A percentile compares a stretch with the other conserved stretches of the same genome.
Conservation (phyloP, 2,113 vertebrate genomes). For the Atractosteus spatula region DNA sequence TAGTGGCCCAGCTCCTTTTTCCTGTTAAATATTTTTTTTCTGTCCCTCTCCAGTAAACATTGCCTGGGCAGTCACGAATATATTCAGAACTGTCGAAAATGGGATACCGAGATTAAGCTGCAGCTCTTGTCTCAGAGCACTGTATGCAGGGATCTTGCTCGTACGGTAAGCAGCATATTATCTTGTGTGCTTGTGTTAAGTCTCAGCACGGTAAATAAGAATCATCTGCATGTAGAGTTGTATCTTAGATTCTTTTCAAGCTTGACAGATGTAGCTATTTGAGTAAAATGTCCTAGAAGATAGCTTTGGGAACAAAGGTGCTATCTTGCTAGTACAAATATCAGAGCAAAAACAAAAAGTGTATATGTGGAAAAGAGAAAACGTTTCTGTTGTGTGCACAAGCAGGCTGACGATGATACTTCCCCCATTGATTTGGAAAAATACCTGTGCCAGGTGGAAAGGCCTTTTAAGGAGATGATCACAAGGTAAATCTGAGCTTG, state of each 20-base stretch:
- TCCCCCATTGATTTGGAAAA: conserved; percentile 76
- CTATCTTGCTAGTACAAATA: too few species aligned
- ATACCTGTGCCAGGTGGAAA: conserved; percentile 79
- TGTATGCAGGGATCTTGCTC: conserved; percentile 80
- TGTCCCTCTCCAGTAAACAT: conserved; percentile 74
- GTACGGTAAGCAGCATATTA: conserved; percentile 70
- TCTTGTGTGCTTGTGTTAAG: not conserved
- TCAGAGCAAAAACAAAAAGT: too few species aligned
- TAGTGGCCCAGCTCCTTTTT: not conserved
- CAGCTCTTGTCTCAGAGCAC: conserved; percentile 78
- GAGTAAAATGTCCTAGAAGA: too few species aligned
- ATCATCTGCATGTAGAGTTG: too few species aligned
- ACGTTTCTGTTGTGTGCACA: not conserved
- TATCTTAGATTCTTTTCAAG: too few species aligned
- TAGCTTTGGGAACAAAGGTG: too few species aligned
- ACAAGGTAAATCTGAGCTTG: conserved; percentile 71
- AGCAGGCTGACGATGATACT: conserved; percentile 83
- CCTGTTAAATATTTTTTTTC: conserved; percentile 8
- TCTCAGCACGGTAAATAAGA: too few species aligned
- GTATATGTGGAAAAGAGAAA: not conserved
- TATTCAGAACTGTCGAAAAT: conserved; percentile 94
- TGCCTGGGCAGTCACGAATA: conserved; percentile 95
- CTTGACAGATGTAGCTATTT: too few species aligned
- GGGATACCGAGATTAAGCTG: conserved; percentile 91
- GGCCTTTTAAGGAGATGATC: conserved; percentile 85